Conservation (phyloP, 2,888 invertebrate species). For the Cylloceria caligata region DNA sequence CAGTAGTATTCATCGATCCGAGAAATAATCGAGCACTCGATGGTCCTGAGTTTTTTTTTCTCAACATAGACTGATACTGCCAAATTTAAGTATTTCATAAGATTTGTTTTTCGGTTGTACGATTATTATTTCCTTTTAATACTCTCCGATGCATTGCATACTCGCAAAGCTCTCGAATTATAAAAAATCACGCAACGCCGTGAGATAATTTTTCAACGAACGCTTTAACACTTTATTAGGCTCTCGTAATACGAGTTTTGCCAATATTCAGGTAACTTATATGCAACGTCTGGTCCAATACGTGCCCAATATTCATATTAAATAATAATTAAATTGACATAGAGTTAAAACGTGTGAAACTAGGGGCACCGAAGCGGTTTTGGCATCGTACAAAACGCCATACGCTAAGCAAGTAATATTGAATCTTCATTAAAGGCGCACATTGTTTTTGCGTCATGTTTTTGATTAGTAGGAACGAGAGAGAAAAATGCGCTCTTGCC, state of each 20-base stretch:
- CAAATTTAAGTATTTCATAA: conserved; percentile 65
- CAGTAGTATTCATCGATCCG: conserved; percentile 54
- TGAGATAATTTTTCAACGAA: not conserved
- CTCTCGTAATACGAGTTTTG: not conserved
- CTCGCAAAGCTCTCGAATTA: not conserved
- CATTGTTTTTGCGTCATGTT: too few species aligned
- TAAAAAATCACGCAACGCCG: not conserved
- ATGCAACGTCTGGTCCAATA: conserved; percentile 59
- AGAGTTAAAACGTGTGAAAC: conserved; percentile 23
- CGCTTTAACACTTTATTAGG: conserved; percentile 11
- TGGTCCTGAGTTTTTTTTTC: conserved; percentile 40
- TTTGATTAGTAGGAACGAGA: too few species aligned
- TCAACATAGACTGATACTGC: conserved; percentile 64
- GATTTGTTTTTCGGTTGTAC: conserved; percentile 54
- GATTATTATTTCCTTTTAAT: conserved; percentile 12
- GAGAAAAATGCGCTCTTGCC: too few species aligned
- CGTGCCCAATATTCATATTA: conserved; percentile 54
- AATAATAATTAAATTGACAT: conserved; percentile 32
- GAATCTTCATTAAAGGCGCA: too few species aligned
- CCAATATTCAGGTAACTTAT: conserved; percentile 49
- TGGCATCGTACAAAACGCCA: conserved; percentile 62
- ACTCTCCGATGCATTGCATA: conserved; percentile 17
- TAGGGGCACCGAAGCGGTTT: conserved; percentile 54
- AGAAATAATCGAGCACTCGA: conserved; percentile 4
- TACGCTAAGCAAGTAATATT: conserved; percentile 16